These are phyloP conservation scores for Chromis chromis DNA, from an alignment of 2,797 vertebrate genomes.

Conservation along the genomic window DNA sequence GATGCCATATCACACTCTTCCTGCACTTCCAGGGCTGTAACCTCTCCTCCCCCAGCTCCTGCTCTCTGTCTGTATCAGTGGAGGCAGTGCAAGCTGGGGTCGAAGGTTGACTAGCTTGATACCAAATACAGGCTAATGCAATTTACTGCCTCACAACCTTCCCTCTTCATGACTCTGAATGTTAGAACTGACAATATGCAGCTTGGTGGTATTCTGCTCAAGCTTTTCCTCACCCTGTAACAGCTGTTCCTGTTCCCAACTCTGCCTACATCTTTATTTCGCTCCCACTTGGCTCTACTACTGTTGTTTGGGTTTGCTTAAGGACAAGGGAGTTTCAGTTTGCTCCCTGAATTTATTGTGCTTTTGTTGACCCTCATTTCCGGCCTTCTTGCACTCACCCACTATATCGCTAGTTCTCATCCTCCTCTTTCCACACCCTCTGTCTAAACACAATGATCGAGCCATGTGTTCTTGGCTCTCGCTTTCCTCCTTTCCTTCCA, in stretches of 20 bases:
- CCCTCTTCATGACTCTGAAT: background rate
- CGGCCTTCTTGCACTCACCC: background rate
- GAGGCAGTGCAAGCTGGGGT: conserved; percentile 49
- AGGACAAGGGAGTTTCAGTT: conserved; percentile 45
- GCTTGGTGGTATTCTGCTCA: conserved; percentile 10
- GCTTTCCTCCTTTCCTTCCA: conserved; percentile 7
- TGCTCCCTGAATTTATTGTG: conserved; percentile 50
- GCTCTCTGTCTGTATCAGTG: conserved; percentile 11
- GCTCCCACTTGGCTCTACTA: conserved; percentile 4
- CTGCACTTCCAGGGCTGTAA: conserved; percentile 69
- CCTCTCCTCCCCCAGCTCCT: conserved; percentile 28
- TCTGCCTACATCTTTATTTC: background rate
- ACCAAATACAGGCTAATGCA: conserved; percentile 11
- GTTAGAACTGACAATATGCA: background rate
- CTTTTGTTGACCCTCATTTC: conserved; percentile 62
- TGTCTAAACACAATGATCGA: conserved; percentile 51
- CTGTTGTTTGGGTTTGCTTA: conserved; percentile 46
- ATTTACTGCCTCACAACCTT: background rate
- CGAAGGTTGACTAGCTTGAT: conserved; percentile 48
- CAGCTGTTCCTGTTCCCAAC: background rate
- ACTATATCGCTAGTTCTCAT: conserved; percentile 14
- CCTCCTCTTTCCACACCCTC: conserved; percentile 40
- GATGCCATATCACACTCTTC: conserved; percentile 73
- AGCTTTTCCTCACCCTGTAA: conserved; percentile 5
- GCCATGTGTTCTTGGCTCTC: conserved; percentile 34